Percentiles rank a stretch among this genome's conserved stretches.
phyloP scores from a whole-genome alignment of 2,888 invertebrate genomes.

The Papilio gigon region DNA sequence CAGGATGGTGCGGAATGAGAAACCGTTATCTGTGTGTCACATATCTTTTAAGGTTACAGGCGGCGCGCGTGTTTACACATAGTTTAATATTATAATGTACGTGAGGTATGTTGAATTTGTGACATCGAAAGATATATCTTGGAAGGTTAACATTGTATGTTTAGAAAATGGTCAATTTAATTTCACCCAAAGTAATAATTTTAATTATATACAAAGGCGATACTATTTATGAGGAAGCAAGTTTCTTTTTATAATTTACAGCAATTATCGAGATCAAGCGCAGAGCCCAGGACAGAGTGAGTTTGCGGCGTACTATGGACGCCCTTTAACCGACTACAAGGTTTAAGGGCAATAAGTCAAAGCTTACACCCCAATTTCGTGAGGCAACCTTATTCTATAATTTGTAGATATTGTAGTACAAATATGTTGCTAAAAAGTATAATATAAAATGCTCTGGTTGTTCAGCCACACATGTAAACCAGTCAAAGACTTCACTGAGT shows the following conservation, averaged over 20 bases:
- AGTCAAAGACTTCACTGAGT: constrained; percentile 25
- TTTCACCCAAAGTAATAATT: too few relatives aligned
- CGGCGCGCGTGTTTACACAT: constrained; percentile 35
- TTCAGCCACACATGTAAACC: constrained; percentile 9
- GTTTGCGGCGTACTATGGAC: too few relatives aligned
- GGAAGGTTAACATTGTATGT: neutral
- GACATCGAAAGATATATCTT: neutral
- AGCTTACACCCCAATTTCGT: neutral
- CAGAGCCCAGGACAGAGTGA: too few relatives aligned
- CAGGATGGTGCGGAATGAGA: constrained; percentile 21
- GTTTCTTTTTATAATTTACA: too few relatives aligned
- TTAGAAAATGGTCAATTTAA: too few relatives aligned
- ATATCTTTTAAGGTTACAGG: constrained; percentile 14
- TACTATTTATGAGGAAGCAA: too few relatives aligned
- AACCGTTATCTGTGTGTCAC: constrained; percentile 21
- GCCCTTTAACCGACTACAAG: too few relatives aligned
- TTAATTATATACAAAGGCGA: too few relatives aligned
- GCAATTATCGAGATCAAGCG: too few relatives aligned
- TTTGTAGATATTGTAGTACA: neutral
- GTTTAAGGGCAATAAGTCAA: too few relatives aligned
- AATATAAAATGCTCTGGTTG: constrained; percentile 3
- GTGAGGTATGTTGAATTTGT: neutral
- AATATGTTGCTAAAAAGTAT: constrained; percentile 2
- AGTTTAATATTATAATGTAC: constrained; percentile 23
- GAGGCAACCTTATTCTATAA: neutral